phyloP scores from a whole-genome alignment of 2,113 vertebrate species.

The Takifugu flavidus region DNA sequence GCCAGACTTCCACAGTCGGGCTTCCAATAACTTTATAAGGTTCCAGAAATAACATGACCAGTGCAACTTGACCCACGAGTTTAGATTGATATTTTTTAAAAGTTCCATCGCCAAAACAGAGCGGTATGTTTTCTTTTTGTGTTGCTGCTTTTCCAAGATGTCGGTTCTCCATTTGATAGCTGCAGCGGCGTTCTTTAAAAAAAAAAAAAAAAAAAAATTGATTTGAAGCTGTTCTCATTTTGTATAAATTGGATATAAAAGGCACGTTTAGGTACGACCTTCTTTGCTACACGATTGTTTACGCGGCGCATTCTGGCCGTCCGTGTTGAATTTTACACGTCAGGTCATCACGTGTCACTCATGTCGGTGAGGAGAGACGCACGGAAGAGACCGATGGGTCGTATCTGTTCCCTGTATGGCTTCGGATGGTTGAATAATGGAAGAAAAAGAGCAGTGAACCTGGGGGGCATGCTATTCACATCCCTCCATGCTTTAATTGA shows the following conservation, averaged over 20 bases:
- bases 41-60: conserved; percentile 11
- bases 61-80: neutral
- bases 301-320: no score
- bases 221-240: no score
- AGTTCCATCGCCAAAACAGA: neutral
- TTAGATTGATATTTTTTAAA: neutral
- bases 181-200: no score
- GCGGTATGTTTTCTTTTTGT: neutral
- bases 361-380: neutral
- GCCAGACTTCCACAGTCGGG: neutral
- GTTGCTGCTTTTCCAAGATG: no score
- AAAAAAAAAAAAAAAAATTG: no score
- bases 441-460: conserved; percentile 37
- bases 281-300: no score
- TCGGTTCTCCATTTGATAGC: no score
- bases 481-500: conserved; percentile 54
- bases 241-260: no score
- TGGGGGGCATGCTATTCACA: conserved; percentile 30
- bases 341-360: neutral
- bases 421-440: conserved; percentile 45
- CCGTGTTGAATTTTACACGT: no score
- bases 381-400: conserved; percentile 6
- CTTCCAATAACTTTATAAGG: conserved; percentile 3
- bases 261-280: no score
- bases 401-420: conserved; percentile 35